Evolutionary conservation across 37 sponge, comb jelly and placozoan genomes (phyloP).

Genomic region (Tethya wilhelma): DNA sequence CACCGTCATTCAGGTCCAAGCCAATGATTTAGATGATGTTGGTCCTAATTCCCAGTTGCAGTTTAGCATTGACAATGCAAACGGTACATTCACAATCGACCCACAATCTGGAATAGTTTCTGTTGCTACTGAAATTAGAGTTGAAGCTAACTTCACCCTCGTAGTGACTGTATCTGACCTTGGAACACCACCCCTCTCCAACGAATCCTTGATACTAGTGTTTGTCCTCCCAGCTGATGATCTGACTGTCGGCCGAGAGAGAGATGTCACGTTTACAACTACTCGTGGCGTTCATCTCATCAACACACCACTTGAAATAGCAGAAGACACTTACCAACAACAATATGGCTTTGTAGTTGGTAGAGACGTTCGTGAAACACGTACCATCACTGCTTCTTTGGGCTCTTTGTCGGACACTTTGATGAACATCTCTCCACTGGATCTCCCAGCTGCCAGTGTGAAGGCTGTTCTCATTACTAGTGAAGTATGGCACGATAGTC

Average conservation of each 20-base stretch:
- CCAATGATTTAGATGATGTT: constrained; percentile 53
- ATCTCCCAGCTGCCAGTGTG: constrained; percentile 12
- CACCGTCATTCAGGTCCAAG: constrained; percentile 25
- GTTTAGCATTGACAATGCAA: constrained; percentile 26
- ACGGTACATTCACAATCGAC: constrained; percentile 35
- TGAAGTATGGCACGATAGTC: constrained; percentile 54
- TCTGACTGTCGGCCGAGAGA: constrained; percentile 30
- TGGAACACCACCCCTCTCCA: constrained; percentile 9
- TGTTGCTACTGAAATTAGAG: not conserved
- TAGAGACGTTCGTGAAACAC: not conserved
- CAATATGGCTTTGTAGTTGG: constrained; percentile 39
- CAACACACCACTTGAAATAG: constrained; percentile 1
- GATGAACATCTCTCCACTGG: not conserved
- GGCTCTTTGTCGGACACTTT: constrained; percentile 3
- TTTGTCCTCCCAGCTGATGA: constrained; percentile 26
- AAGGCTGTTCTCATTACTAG: constrained; percentile 28
- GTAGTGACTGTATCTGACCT: constrained; percentile 39
- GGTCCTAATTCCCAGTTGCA: constrained; percentile 21
- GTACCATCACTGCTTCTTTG: constrained; percentile 34
- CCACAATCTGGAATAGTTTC: constrained; percentile 23
- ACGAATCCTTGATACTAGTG: constrained; percentile 21
- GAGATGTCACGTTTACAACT: constrained; percentile 23
- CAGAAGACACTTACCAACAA: constrained; percentile 34
- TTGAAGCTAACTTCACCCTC: constrained; percentile 9
- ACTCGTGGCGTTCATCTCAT: constrained; percentile 19